These are phyloP conservation scores for Thereva unica DNA, from an alignment of 2,888 invertebrate species.

Conservation along the genomic window DNA sequence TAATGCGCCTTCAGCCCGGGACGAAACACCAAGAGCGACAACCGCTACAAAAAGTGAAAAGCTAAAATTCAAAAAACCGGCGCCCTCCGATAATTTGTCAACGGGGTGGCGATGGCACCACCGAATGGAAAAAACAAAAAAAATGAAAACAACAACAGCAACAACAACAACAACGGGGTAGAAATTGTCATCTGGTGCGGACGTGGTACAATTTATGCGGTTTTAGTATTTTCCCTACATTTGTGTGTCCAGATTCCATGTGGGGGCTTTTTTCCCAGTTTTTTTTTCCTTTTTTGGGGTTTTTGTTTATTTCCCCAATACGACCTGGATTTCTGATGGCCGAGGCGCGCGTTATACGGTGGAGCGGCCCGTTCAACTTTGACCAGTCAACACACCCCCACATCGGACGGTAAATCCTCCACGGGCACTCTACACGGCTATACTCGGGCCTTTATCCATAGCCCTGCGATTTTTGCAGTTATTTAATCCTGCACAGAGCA, in stretches of 20 bases:
- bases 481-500: too few species aligned
- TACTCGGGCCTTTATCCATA: too few species aligned
- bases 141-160: slow-evolving; percentile 11
- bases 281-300: slow-evolving; percentile 14
- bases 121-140: slow-evolving; percentile 3
- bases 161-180: slow-evolving; percentile 7
- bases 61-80: slow-evolving; percentile 20
- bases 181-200: slow-evolving; percentile 38
- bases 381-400: too few species aligned
- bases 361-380: too few species aligned
- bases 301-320: slow-evolving; percentile 33
- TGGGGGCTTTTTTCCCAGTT: neutral
- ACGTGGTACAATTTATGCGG: slow-evolving; percentile 39
- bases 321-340: neutral
- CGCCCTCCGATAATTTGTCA: slow-evolving; percentile 36
- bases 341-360: too few species aligned
- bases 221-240: slow-evolving; percentile 33
- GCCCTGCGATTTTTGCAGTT: too few species aligned
- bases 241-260: slow-evolving; percentile 20
- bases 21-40: neutral
- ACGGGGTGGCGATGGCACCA: slow-evolving; percentile 21
- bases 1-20: slow-evolving; percentile 30
- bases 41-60: slow-evolving; percentile 25
- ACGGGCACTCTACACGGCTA: too few species aligned
- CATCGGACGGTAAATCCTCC: too few species aligned